Percentiles rank a stretch among this genome's conserved stretches.
Conservation (phyloP, 2,797 vertebrate species). For the Synaphobranchus kaupii region DNA sequence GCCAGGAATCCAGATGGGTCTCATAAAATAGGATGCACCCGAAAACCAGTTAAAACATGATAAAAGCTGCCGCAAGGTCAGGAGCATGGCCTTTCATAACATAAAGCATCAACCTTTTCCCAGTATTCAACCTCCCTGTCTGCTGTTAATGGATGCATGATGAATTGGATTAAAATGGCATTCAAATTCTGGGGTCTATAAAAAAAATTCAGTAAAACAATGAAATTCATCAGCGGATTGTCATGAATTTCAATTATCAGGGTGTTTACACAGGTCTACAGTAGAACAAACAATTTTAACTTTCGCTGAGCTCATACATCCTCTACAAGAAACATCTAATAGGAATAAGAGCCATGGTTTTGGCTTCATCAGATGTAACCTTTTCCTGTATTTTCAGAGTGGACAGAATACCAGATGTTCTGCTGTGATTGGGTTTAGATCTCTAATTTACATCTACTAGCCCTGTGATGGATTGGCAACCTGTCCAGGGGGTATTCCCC, state of each 20-base stretch:
- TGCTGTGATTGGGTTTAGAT: neutral
- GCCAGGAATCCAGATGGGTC: neutral
- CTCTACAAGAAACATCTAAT: slow-evolving; percentile 26
- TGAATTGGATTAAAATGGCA: neutral
- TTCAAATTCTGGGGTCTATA: neutral
- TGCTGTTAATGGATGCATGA: slow-evolving; percentile 10
- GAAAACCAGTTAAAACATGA: neutral
- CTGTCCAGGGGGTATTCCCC: no score
- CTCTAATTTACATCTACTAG: neutral
- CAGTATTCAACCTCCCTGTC: neutral
- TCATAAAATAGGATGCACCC: neutral
- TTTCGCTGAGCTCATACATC: slow-evolving; percentile 22
- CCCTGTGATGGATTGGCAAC: no score
- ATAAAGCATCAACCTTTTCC: neutral
- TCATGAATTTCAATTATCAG: slow-evolving; percentile 11
- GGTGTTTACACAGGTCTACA: slow-evolving; percentile 12
- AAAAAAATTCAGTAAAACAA: neutral
- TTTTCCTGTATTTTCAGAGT: slow-evolving; percentile 1
- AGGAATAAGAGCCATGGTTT: neutral
- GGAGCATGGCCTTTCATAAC: neutral
- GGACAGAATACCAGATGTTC: neutral
- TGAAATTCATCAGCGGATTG: neutral
- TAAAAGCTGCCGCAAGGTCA: neutral
- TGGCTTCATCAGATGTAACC: slow-evolving; percentile 14
- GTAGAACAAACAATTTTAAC: slow-evolving; percentile 26